phyloP scores from a whole-genome alignment of 2,113 vertebrate genomes.

The Sminthopsis crassicaudata region DNA sequence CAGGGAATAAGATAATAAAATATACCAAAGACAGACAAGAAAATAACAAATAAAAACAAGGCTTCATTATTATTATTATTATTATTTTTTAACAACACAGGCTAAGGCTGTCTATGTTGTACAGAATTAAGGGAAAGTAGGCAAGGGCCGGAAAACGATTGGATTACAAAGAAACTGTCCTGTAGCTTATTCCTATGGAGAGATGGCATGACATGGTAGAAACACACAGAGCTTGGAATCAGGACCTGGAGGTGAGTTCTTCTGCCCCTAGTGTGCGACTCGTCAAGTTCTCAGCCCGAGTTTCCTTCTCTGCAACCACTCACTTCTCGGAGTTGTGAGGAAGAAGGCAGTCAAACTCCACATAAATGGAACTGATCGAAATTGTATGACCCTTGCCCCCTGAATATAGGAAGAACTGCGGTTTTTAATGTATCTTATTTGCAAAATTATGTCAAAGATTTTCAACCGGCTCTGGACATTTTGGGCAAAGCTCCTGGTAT shows the following conservation, averaged over 20 bases:
- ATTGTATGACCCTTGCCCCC: background rate
- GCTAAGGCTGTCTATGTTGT: conserved; percentile 6
- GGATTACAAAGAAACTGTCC: background rate
- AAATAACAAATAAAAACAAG: conserved; percentile 22
- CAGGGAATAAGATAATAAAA: background rate
- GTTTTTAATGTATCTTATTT: background rate
- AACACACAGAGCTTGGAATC: background rate
- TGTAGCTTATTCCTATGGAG: background rate
- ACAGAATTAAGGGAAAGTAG: background rate
- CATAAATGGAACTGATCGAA: background rate
- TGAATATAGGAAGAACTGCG: background rate
- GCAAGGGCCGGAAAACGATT: conserved; percentile 15
- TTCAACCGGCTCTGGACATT: background rate
- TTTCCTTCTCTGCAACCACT: background rate
- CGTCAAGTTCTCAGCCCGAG: background rate
- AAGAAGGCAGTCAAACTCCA: background rate
- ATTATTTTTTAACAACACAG: background rate
- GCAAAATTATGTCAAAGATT: background rate
- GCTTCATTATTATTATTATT: background rate
- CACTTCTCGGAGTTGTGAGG: background rate
- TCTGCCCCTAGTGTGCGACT: background rate
- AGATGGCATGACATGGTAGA: background rate
- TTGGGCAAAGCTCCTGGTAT: background rate
- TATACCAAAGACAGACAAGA: background rate
- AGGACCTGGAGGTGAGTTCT: background rate